phyloP scores from a whole-genome alignment of 2,797 vertebrate genomes.

The Hippopotamyrus pictus region DNA sequence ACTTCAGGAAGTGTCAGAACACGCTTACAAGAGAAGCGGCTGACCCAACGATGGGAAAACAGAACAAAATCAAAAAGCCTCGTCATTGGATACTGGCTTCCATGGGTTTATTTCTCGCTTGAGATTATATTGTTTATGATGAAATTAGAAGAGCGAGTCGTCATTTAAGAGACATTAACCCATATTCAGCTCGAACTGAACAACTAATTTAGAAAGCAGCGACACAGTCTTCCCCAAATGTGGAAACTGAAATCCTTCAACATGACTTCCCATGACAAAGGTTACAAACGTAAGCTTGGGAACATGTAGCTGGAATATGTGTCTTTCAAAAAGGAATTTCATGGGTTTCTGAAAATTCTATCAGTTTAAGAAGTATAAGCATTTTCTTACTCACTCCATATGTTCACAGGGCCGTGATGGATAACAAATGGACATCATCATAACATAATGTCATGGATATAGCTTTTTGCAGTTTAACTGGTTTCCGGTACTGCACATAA shows the following conservation, averaged over 20 bases:
- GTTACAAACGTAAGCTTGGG: neutral
- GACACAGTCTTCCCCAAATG: neutral
- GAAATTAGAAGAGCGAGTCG: neutral
- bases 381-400: conserved; percentile 22
- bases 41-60: conserved; percentile 62
- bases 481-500: conserved; percentile 46
- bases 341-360: neutral
- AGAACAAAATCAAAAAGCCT: conserved; percentile 17
- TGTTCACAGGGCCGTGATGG: conserved; percentile 39
- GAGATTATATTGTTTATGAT: neutral
- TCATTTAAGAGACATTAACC: neutral
- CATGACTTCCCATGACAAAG: neutral
- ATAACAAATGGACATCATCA: conserved; percentile 26
- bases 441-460: conserved; percentile 50
- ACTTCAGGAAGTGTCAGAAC: conserved; percentile 86
- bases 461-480: conserved; percentile 50
- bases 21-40: conserved; percentile 69
- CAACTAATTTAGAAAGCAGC: neutral
- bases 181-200: neutral
- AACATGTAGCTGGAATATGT: neutral
- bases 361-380: conserved; percentile 11
- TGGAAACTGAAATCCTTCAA: neutral
- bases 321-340: neutral
- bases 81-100: neutral
- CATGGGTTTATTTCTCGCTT: neutral